Conservation (phyloP, 2,888 invertebrate species). For the Druceiella hillmani region DNA sequence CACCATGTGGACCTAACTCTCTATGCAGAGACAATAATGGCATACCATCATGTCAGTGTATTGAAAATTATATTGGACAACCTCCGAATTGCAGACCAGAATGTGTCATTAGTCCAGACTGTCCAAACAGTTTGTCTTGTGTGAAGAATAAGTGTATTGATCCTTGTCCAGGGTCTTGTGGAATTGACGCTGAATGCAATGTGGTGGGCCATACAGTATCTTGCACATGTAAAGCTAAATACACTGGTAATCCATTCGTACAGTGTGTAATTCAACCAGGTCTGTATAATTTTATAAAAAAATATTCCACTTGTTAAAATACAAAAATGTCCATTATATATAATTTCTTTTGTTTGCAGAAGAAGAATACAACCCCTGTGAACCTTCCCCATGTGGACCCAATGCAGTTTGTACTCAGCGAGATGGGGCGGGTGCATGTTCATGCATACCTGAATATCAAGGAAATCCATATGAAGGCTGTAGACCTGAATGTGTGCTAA, state of each 20-base stretch:
- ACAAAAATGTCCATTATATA: not conserved
- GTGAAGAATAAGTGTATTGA: conserved; percentile 75
- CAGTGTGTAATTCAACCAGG: conserved; percentile 62
- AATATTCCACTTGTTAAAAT: conserved; percentile 2
- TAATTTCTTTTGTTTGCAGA: conserved; percentile 37
- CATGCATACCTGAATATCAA: conserved; percentile 73
- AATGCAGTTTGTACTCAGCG: conserved; percentile 75
- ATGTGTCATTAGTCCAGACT: conserved; percentile 77
- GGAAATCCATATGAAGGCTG: conserved; percentile 86
- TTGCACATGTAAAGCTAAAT: conserved; percentile 71
- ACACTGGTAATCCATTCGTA: conserved; percentile 77
- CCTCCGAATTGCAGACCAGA: conserved; percentile 81
- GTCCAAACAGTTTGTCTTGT: conserved; percentile 71
- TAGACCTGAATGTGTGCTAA: conserved; percentile 81
- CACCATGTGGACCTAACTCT: conserved; percentile 80
- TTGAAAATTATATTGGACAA: conserved; percentile 69
- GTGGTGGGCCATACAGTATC: conserved; percentile 77
- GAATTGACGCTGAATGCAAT: conserved; percentile 71
- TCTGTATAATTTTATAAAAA: conserved; percentile 26
- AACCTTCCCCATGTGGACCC: conserved; percentile 82
- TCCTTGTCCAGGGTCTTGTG: conserved; percentile 79
- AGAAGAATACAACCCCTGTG: conserved; percentile 65
- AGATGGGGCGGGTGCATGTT: conserved; percentile 75
- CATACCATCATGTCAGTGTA: conserved; percentile 69
- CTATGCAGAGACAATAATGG: conserved; percentile 62